Percentiles rank a stretch among this genome's conserved stretches.
Conservation (phyloP, 2,797 vertebrate genomes). For the Alcedo quadribrachys region DNA sequence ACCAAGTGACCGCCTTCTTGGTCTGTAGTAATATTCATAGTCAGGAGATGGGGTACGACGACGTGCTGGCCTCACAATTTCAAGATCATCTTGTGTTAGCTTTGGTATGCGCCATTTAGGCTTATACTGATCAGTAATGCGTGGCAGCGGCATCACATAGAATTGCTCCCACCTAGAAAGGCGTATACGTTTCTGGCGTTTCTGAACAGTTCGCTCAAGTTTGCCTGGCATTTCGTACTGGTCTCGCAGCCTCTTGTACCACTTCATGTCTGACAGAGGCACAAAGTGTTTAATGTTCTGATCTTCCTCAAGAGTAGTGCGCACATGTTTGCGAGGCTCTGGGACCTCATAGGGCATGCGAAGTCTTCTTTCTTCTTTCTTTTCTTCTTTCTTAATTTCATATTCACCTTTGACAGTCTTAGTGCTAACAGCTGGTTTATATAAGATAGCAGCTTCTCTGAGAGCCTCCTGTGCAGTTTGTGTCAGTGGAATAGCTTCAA, state of each 20-base stretch:
- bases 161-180: slow-evolving; percentile 99
- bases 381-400: slow-evolving; percentile 88
- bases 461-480: slow-evolving; percentile 92
- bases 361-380: slow-evolving; percentile 90
- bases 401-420: slow-evolving; percentile 93
- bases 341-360: slow-evolving; percentile 97
- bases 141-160: slow-evolving; percentile 95
- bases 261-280: slow-evolving; percentile 99
- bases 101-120: slow-evolving; percentile 92
- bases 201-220: slow-evolving; percentile 90
- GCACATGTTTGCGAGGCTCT: slow-evolving; percentile 83
- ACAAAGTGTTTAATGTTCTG: slow-evolving; percentile 93
- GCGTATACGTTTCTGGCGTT: slow-evolving; percentile 95
- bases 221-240: slow-evolving; percentile 98
- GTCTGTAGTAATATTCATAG: slow-evolving; percentile 87
- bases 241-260: slow-evolving; percentile 96
- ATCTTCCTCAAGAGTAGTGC: slow-evolving; percentile 87
- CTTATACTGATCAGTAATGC: slow-evolving; percentile 96
- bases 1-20: slow-evolving; percentile 91
- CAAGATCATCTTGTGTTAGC: slow-evolving; percentile 93
- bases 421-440: slow-evolving; percentile 92
- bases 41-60: slow-evolving; percentile 89
- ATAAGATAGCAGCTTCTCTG: slow-evolving; percentile 92
- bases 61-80: slow-evolving; percentile 95
- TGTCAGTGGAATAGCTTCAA: slow-evolving; percentile 87